A percentile compares a stretch with the other conserved stretches of the same genome.
Evolutionary conservation across 35 echinoderm and acorn worm species (phyloP).

Genomic region (Strongylocentrotus purpuratus): DNA sequence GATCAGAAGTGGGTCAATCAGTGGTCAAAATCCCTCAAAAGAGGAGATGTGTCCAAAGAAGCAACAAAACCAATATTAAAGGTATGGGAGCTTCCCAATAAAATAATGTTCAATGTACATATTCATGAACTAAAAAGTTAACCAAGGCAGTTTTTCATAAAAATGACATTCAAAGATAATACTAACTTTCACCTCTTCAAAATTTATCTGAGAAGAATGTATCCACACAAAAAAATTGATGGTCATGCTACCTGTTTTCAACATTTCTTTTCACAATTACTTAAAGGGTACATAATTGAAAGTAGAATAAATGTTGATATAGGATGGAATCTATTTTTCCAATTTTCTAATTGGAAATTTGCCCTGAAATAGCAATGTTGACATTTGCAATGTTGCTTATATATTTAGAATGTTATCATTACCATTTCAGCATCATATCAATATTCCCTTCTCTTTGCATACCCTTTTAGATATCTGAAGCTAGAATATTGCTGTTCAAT

Average conservation of each 20-base stretch:
- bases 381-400: background rate
- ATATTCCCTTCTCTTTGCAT: background rate
- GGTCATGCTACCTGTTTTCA: too few species aligned
- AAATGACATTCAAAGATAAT: too few species aligned
- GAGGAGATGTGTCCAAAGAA: background rate
- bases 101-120: background rate
- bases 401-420: background rate
- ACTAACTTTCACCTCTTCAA: too few species aligned
- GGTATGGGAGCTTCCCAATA: background rate
- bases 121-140: background rate
- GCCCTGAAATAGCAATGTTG: too few species aligned
- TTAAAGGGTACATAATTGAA: background rate
- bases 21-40: constrained; percentile 3
- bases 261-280: background rate
- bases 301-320: background rate
- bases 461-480: constrained; percentile 45
- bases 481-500: background rate
- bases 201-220: too few species aligned
- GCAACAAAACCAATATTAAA: background rate
- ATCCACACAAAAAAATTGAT: too few species aligned
- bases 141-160: background rate
- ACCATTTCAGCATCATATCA: background rate
- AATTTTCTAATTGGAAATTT: too few species aligned
- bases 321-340: too few species aligned
- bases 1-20: constrained; percentile 41